phyloP scores from a whole-genome alignment of 1,140 invertebrate genomes.

The Temnothorax longispinosus region DNA sequence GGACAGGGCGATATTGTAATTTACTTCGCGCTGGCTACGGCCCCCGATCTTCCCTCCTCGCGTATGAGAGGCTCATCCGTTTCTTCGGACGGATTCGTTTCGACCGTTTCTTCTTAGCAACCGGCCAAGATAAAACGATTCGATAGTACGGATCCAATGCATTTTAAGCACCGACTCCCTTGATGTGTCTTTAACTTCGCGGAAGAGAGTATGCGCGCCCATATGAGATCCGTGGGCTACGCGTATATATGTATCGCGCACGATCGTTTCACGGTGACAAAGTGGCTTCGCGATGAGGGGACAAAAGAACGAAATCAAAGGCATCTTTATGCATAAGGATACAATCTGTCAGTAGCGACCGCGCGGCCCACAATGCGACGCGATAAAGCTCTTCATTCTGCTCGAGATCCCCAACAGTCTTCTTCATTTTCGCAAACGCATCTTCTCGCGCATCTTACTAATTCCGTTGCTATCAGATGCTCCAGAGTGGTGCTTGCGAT shows the following conservation, averaged over 20 bases:
- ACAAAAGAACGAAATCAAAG: constrained; percentile 61
- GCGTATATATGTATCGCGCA: constrained; percentile 59
- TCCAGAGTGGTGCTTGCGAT: background rate
- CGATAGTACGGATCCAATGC: constrained; percentile 83
- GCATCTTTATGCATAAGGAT: constrained; percentile 47
- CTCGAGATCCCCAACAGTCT: background rate
- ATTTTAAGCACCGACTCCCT: constrained; percentile 81
- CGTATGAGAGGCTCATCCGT: constrained; percentile 42
- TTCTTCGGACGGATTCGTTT: constrained; percentile 52
- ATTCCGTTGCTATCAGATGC: background rate
- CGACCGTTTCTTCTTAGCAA: constrained; percentile 59
- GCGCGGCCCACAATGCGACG: constrained; percentile 43
- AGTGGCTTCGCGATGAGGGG: constrained; percentile 53
- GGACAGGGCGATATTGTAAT: constrained; percentile 5
- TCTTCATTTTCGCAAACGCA: constrained; percentile 7
- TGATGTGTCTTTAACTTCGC: constrained; percentile 74
- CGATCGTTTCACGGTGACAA: constrained; percentile 71
- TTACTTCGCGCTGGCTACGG: background rate
- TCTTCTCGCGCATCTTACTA: no score
- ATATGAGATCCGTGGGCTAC: background rate
- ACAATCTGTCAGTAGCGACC: constrained; percentile 64
- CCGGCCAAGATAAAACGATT: constrained; percentile 76
- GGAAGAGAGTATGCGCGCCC: constrained; percentile 65
- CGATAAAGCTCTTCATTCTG: constrained; percentile 51
- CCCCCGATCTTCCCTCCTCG: constrained; percentile 37